Conservation (phyloP, 2,113 vertebrate species). For the Hydrolagus affinis region DNA sequence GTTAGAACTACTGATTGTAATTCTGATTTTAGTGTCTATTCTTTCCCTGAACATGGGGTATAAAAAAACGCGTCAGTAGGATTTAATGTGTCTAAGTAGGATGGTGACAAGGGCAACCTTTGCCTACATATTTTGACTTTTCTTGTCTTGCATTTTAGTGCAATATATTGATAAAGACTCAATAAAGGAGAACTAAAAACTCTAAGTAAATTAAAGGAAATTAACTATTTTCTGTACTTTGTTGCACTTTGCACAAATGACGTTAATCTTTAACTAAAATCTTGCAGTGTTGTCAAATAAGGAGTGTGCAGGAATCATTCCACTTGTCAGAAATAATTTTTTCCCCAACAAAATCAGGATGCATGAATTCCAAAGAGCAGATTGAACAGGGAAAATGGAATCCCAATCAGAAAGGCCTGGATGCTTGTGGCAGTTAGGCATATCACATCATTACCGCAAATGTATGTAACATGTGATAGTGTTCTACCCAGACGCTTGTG, state of each 20-base stretch:
- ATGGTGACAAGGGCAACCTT: neutral
- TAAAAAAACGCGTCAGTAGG: neutral
- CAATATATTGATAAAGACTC: neutral
- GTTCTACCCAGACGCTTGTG: slow-evolving; percentile 14
- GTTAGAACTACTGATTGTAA: neutral
- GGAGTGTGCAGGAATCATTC: neutral
- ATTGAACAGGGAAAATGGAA: slow-evolving; percentile 9
- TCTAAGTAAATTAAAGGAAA: neutral
- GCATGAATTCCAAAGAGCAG: neutral
- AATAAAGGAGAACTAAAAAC: neutral
- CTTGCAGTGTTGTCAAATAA: slow-evolving; percentile 10
- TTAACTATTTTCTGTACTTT: neutral
- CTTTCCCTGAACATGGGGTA: neutral
- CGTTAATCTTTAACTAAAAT: neutral
- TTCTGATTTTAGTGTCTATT: neutral
- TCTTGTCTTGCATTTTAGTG: neutral
- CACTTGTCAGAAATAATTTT: neutral
- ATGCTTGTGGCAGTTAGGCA: neutral
- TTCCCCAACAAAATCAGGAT: neutral
- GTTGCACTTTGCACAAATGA: neutral
- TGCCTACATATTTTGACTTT: too few relatives aligned
- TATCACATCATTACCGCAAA: slow-evolving; percentile 24
- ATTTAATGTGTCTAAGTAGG: neutral
- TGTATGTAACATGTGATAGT: slow-evolving; percentile 15
- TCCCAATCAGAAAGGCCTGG: neutral